Conservation (phyloP, 2,888 invertebrate genomes). For the Pseudococcus viburni region DNA sequence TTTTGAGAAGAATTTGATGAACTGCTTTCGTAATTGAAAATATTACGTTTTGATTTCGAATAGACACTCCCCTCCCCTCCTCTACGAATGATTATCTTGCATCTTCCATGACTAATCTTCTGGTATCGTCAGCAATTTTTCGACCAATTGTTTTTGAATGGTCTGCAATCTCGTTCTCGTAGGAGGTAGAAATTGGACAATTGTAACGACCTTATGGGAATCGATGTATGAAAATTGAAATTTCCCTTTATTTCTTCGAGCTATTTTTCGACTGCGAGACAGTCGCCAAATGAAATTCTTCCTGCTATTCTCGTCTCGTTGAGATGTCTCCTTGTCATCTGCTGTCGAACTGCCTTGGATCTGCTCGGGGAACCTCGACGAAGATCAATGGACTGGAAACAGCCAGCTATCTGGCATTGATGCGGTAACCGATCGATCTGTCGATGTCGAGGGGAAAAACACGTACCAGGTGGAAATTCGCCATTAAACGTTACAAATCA, state of each 20-base stretch:
- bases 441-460: not conserved
- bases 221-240: not conserved
- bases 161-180: too few species aligned
- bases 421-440: not conserved
- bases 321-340: not conserved
- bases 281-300: too few species aligned
- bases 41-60: too few species aligned
- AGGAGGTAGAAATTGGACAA: too few species aligned
- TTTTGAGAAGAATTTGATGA: too few species aligned
- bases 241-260: not conserved
- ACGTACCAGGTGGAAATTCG: not conserved
- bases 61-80: too few species aligned
- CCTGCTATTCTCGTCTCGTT: not conserved
- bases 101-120: too few species aligned
- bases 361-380: not conserved
- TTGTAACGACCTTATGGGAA: too few species aligned
- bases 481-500: not conserved
- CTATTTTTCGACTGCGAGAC: not conserved
- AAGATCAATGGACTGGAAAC: not conserved
- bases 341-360: not conserved
- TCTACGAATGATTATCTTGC: too few species aligned
- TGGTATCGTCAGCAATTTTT: too few species aligned
- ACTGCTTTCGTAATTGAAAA: too few species aligned
- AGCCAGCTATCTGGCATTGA: not conserved
- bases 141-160: too few species aligned